phyloP scores from a whole-genome alignment of 1,140 invertebrate genomes.

The Lucilia sericata region DNA sequence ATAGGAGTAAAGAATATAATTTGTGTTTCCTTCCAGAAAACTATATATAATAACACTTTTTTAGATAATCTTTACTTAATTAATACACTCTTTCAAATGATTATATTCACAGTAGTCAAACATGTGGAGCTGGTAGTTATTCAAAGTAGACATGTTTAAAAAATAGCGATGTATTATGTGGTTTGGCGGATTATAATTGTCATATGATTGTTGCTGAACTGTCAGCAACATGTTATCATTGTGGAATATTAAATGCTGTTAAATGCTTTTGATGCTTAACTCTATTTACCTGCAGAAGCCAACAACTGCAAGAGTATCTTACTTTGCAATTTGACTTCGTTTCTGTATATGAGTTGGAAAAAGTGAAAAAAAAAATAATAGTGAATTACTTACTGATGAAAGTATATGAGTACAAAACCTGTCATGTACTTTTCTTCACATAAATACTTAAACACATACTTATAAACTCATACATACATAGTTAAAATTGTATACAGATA shows the following conservation, averaged over 20 bases:
- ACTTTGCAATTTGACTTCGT: background rate
- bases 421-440: slow-evolving; percentile 12
- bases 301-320: background rate
- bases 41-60: too few relatives aligned
- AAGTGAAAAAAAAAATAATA: background rate
- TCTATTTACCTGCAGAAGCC: background rate
- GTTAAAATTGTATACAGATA: too few relatives aligned
- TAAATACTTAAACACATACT: background rate
- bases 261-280: background rate
- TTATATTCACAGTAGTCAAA: background rate
- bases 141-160: background rate
- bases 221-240: slow-evolving; percentile 14
- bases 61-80: too few relatives aligned
- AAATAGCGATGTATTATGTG: background rate
- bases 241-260: slow-evolving; percentile 10
- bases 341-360: background rate
- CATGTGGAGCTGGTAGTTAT: background rate
- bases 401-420: background rate
- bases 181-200: slow-evolving; percentile 18
- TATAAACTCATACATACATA: too few relatives aligned
- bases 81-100: too few relatives aligned
- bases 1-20: too few relatives aligned
- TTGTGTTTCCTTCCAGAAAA: too few relatives aligned
- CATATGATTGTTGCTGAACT: slow-evolving; percentile 20
- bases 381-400: background rate